These are phyloP conservation scores for Gastracanthus pulcherrimus DNA, from an alignment of 2,888 invertebrate species.

Conservation along the genomic window DNA sequence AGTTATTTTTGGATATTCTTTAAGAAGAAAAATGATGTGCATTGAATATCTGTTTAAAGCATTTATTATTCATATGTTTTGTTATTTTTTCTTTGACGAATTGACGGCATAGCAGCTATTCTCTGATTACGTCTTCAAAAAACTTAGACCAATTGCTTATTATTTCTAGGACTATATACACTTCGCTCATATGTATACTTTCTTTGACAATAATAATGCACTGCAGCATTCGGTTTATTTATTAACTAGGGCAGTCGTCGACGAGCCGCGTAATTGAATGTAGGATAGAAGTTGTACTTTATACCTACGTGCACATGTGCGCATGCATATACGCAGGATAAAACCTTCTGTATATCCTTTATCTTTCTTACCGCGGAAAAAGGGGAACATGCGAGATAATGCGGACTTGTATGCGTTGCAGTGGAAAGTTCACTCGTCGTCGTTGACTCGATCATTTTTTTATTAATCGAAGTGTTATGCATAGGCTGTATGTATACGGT, in stretches of 20 bases:
- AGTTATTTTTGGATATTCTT: too few relatives aligned
- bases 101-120: too few relatives aligned
- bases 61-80: too few relatives aligned
- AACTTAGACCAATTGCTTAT: too few relatives aligned
- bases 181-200: too few relatives aligned
- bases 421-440: constrained; percentile 12
- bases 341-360: constrained; percentile 6
- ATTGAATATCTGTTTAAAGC: too few relatives aligned
- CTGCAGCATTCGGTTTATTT: too few relatives aligned
- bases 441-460: constrained; percentile 47
- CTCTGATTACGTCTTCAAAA: too few relatives aligned
- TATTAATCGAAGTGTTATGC: constrained; percentile 19
- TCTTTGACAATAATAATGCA: too few relatives aligned
- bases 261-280: constrained; percentile 9
- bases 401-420: background rate
- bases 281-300: background rate
- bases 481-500: background rate
- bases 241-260: constrained; percentile 6
- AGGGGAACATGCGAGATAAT: constrained; percentile 10
- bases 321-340: background rate
- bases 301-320: background rate
- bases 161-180: too few relatives aligned
- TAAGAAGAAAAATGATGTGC: too few relatives aligned
- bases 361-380: background rate
- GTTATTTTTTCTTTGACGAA: too few relatives aligned